These are phyloP conservation scores for Sialis lutaria DNA, from an alignment of 2,888 invertebrate species.

Conservation along the genomic window DNA sequence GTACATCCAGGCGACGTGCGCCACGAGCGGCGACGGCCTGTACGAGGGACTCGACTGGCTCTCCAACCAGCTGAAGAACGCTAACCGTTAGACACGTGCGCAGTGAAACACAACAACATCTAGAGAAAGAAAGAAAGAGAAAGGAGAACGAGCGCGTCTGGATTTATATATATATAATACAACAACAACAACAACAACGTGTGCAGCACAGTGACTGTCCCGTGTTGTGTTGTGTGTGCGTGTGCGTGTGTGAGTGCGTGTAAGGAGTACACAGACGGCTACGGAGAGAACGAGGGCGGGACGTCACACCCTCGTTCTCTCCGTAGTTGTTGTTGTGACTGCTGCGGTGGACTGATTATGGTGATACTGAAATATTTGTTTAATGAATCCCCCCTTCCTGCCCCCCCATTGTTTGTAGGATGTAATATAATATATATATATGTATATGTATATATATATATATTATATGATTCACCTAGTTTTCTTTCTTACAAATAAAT, in stretches of 20 bases:
- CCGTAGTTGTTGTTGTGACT: not conserved
- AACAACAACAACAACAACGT: not conserved
- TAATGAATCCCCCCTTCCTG: no score
- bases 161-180: no score
- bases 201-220: conserved; percentile 5
- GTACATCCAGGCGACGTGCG: conserved; percentile 97
- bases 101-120: conserved; percentile 2
- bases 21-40: conserved; percentile 96
- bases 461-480: no score
- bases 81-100: conserved; percentile 63
- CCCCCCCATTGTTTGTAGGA: not conserved
- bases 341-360: not conserved
- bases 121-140: not conserved
- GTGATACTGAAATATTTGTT: not conserved
- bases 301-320: not conserved
- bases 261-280: no score
- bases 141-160: not conserved
- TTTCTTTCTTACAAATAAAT: no score
- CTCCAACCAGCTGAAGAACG: conserved; percentile 97
- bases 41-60: conserved; percentile 99
- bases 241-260: no score
- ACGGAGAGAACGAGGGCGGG: not conserved
- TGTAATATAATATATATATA: not conserved
- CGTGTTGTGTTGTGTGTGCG: conserved; percentile 4
- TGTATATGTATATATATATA: no score